phyloP scores from a whole-genome alignment of 2,888 invertebrate genomes.

The Hesperia comma region DNA sequence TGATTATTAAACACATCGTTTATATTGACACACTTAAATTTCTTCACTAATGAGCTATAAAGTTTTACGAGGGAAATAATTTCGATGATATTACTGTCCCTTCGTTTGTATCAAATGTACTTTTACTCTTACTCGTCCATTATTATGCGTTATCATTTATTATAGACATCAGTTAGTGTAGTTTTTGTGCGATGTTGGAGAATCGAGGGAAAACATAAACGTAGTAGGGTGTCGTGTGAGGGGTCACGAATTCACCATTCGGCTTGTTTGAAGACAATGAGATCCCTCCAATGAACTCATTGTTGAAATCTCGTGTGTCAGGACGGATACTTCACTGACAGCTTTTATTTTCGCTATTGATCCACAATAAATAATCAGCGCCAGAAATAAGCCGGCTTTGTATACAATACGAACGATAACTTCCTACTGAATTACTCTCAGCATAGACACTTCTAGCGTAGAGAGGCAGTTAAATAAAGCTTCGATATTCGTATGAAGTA shows the following conservation, averaged over 20 bases:
- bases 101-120: slow-evolving; percentile 11
- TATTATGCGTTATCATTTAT: slow-evolving; percentile 40
- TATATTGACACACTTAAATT: slow-evolving; percentile 33
- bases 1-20: slow-evolving; percentile 32
- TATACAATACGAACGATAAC: background rate
- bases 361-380: slow-evolving; percentile 9
- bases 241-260: slow-evolving; percentile 62
- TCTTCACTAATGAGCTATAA: slow-evolving; percentile 32
- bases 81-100: slow-evolving; percentile 21
- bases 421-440: background rate
- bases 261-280: slow-evolving; percentile 57
- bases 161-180: slow-evolving; percentile 49
- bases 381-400: background rate
- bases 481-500: slow-evolving; percentile 15
- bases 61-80: slow-evolving; percentile 28
- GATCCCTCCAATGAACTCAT: slow-evolving; percentile 59
- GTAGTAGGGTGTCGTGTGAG: slow-evolving; percentile 55
- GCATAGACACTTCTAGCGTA: background rate
- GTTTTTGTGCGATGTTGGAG: slow-evolving; percentile 54
- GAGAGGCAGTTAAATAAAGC: slow-evolving; percentile 14
- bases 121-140: slow-evolving; percentile 30
- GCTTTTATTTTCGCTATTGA: slow-evolving; percentile 39
- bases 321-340: slow-evolving; percentile 39
- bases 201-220: slow-evolving; percentile 50
- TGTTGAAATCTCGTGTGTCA: slow-evolving; percentile 48